phyloP scores from a whole-genome alignment of 2,113 vertebrate species.

The Ophthalmolycus amberensis region DNA sequence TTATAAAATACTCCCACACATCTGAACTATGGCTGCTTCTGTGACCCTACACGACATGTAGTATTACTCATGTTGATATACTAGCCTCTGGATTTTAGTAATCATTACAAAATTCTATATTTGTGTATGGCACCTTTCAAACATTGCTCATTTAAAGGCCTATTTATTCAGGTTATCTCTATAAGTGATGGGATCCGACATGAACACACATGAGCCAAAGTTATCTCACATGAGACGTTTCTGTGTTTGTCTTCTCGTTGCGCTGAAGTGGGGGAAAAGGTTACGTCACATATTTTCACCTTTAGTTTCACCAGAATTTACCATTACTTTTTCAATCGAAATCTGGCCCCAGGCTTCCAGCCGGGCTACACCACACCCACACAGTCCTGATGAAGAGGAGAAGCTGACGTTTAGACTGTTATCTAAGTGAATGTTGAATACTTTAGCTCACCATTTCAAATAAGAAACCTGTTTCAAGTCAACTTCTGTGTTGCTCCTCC shows the following conservation, averaged over 20 bases:
- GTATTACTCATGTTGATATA: background rate
- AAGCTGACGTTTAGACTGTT: background rate
- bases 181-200: background rate
- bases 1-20: background rate
- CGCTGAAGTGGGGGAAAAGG: background rate
- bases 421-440: background rate
- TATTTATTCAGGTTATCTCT: background rate
- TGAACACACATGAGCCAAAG: background rate
- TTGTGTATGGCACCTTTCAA: background rate
- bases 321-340: background rate
- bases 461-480: background rate
- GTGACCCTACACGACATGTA: background rate
- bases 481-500: background rate
- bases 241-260: background rate
- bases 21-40: background rate
- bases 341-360: background rate
- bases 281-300: background rate
- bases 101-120: background rate
- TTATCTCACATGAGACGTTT: background rate
- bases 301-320: background rate
- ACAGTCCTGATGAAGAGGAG: background rate
- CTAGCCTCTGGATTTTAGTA: too few relatives aligned
- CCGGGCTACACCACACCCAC: background rate
- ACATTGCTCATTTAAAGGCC: too few relatives aligned
- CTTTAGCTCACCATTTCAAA: background rate